These are phyloP conservation scores for western clawed frog (Xenopus tropicalis) DNA, from an alignment of 2,113 vertebrate genomes.

Conservation along the genomic window DNA sequence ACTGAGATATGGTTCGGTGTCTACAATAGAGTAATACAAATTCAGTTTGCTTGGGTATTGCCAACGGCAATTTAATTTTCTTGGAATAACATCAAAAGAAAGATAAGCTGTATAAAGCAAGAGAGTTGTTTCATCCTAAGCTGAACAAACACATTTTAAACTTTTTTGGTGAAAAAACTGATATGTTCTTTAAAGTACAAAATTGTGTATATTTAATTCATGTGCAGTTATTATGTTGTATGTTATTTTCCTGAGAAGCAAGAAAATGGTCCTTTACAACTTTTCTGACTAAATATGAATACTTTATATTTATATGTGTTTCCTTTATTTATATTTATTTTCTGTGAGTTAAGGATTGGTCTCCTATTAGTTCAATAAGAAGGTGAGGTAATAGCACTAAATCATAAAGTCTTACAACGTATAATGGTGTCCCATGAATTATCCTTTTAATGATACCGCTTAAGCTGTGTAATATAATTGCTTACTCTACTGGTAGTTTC, in stretches of 20 bases:
- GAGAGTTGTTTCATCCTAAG: constrained; percentile 40
- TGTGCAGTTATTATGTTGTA: background rate
- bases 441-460: no score
- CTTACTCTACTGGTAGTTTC: no score
- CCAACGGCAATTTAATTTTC: constrained; percentile 43
- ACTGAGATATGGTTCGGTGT: constrained; percentile 29
- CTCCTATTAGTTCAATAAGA: no score
- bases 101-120: constrained; percentile 36
- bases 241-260: background rate
- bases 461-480: no score
- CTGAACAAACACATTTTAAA: constrained; percentile 43
- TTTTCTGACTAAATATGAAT: no score
- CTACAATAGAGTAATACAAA: constrained; percentile 38
- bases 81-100: constrained; percentile 45
- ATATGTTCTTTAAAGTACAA: constrained; percentile 24
- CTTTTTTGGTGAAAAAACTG: constrained; percentile 24
- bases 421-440: no score
- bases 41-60: constrained; percentile 39
- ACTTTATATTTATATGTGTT: no score
- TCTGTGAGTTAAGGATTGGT: no score
- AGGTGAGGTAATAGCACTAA: no score
- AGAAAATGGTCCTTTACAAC: no score
- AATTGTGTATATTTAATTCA: constrained; percentile 6
- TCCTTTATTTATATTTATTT: no score
- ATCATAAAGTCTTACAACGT: no score